Evolutionary conservation across 2,113 vertebrate species (phyloP), one percentile per base, ranked within the genome.

Genomic region (Menura novaehollandiae): DNA sequence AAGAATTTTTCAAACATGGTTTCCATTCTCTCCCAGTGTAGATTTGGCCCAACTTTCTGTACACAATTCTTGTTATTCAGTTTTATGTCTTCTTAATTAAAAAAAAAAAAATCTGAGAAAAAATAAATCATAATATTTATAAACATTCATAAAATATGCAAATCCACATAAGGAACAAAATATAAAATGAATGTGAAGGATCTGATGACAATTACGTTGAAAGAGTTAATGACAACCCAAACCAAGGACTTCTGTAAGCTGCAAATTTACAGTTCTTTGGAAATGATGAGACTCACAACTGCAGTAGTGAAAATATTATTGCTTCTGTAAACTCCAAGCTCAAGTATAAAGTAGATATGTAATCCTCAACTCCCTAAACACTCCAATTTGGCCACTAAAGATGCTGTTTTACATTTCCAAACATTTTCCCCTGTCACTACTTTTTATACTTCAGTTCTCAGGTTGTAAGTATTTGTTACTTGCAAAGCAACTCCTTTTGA

Each of bases 391-490:
- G 97, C 97, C 98, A 98, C 98, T 97, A 98, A 98, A 98, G 97
- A 98, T 97, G 96, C 98, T 98, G 97, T 93, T 98, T 97, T 98
- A 98, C 97, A 97, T 98, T 98, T 98, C 96, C 96, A 98, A 98
- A 97, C 97, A 97, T 98, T 98, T 97, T 96, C 96, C 97, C 98
- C 94, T 98, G 98, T 98, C 97, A 97, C 96, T 98, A 97, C 97
- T 97, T 98, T 98, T 98, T 98, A 97, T 97, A 97, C 96, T 98
- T 98, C 98, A 98, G 97, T 98, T 98, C 98, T 98, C 98, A 97
- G 97, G 97, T 98, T 98, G 98, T 98, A 98, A 98, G 97, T 97
- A 98, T 98, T 98, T 98, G 98, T 98, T 98, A 97, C 98, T 98
- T 97, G 95, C 98, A 98, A 97, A 98, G 98, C 97, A 98, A 97